Percentiles rank a stretch among this genome's conserved stretches.
phyloP scores from a whole-genome alignment of 2,888 invertebrate species.

The Pedicia rivosa region DNA sequence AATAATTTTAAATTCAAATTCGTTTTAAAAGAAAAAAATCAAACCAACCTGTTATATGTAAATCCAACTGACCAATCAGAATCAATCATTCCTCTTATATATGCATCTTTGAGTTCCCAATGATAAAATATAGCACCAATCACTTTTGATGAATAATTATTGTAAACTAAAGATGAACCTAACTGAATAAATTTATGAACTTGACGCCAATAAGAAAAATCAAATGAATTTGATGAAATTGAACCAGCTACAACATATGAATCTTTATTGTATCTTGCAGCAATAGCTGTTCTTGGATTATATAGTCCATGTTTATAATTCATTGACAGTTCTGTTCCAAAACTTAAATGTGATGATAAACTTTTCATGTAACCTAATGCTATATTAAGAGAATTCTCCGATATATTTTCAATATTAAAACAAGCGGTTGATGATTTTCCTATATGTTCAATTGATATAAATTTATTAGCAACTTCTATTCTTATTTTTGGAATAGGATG shows the following conservation, averaged over 20 bases:
- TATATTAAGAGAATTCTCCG: conserved; percentile 19
- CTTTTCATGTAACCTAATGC: conserved; percentile 25
- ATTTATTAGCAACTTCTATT: conserved; percentile 19
- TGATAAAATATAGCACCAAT: conserved; percentile 27
- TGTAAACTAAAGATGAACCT: conserved; percentile 19
- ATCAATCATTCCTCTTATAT: conserved; percentile 25
- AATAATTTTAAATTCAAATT: not conserved
- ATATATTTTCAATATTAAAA: conserved; percentile 22
- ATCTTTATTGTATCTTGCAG: conserved; percentile 22
- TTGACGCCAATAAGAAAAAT: conserved; percentile 28
- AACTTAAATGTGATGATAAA: conserved; percentile 20
- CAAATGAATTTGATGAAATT: conserved; percentile 22
- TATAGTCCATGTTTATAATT: conserved; percentile 22
- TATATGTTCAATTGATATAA: conserved; percentile 20
- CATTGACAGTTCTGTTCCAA: conserved; percentile 24
- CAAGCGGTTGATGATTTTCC: conserved; percentile 21
- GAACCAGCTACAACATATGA: conserved; percentile 23
- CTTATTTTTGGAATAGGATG: conserved; percentile 18
- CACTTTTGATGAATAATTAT: conserved; percentile 19
- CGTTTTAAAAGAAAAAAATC: not conserved
- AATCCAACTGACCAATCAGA: conserved; percentile 28
- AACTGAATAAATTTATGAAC: conserved; percentile 24
- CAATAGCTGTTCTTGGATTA: conserved; percentile 21
- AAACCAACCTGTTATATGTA: conserved; percentile 23
- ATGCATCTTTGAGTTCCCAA: conserved; percentile 23